Base-by-base conservation (phyloP, 2,113 vertebrate genomes). In the Podilymbus podiceps region DNA sequence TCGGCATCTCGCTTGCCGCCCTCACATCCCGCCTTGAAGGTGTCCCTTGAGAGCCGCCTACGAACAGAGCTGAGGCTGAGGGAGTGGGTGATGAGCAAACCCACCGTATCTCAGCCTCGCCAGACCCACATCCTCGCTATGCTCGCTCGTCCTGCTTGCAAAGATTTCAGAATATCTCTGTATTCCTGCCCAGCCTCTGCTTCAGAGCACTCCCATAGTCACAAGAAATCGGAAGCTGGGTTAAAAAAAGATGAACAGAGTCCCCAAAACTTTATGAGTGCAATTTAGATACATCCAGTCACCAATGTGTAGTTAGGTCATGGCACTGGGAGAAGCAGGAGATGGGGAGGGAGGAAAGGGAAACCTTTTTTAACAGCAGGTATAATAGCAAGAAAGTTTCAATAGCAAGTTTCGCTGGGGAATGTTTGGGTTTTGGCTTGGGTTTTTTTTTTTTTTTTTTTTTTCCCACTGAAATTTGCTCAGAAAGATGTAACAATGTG, bases 191-290 rank as follows among this genome's bases (percentile, higher is more conserved):
- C 18, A 28, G 23, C 12, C 16, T 6, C 1, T 46, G 66, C 33
- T 78, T 44, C 44, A 28, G 27, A 40, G 46, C 12, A 15, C 24
- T 78, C 60, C 73, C 52, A 53, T 49, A 56, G 31, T 16, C 42
- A 12, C 13, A 35, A 38, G 14, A 56, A 60, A 50, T 11, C 49
- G 50, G 69, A 64, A 69, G 14, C 20, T 46, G 24, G 2, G 5
- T 12, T 15, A 9, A 12, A 19, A 20, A 12, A 11, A 19, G 35
- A 46, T 46, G 46, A 18, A 18, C 47, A 28, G 23, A 5, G 9
- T 53, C 15, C 33, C 50, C 46, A 38, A 5, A n/a, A 52, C 17
- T 47, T 2, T 20, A 0, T 3, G 4, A n/a, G 22, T 25, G 25
- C 35, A 9, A 2, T 6, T 42, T 38, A 55, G 50, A 49, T 33